phyloP scores from a whole-genome alignment of 2,113 vertebrate genomes.

The pig (Sus scrofa) region DNA sequence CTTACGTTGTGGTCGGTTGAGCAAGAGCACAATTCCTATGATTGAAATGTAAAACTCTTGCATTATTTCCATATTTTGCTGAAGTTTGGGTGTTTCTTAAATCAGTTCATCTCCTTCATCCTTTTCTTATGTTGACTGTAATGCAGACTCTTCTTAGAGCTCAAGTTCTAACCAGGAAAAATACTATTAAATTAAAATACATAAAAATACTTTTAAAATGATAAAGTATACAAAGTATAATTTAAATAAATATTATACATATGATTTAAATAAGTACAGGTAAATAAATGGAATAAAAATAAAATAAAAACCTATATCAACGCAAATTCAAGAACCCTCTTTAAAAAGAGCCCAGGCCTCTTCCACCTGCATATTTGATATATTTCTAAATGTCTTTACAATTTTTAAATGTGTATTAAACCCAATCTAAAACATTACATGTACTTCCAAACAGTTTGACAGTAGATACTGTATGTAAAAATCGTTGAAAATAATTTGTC shows the following conservation, averaged over 20 bases:
- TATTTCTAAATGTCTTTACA: too few species aligned
- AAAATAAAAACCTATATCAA: slow-evolving; percentile 1
- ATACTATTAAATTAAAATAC: background rate
- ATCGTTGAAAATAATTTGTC: slow-evolving; percentile 3
- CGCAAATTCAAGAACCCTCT: slow-evolving; percentile 15
- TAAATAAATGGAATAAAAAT: slow-evolving; percentile 44
- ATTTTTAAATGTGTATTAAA: background rate
- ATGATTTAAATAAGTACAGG: background rate
- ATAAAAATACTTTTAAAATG: background rate
- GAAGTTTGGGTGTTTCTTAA: background rate
- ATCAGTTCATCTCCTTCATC: background rate
- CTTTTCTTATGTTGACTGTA: background rate
- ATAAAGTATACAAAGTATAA: background rate
- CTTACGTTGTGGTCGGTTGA: background rate
- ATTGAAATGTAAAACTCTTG: slow-evolving; percentile 4
- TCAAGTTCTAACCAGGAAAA: slow-evolving; percentile 35
- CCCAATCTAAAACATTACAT: background rate
- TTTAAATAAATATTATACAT: background rate
- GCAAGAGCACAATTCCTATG: background rate
- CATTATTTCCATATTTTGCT: slow-evolving; percentile 2
- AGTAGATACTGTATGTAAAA: background rate
- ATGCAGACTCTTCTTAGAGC: background rate
- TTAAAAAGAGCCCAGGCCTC: background rate
- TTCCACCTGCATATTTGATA: background rate
- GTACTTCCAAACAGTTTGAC: background rate